Percentiles rank a stretch among this genome's conserved stretches.
Evolutionary conservation across 2,888 invertebrate genomes (phyloP).

Genomic region (Cyclophora albipunctata): DNA sequence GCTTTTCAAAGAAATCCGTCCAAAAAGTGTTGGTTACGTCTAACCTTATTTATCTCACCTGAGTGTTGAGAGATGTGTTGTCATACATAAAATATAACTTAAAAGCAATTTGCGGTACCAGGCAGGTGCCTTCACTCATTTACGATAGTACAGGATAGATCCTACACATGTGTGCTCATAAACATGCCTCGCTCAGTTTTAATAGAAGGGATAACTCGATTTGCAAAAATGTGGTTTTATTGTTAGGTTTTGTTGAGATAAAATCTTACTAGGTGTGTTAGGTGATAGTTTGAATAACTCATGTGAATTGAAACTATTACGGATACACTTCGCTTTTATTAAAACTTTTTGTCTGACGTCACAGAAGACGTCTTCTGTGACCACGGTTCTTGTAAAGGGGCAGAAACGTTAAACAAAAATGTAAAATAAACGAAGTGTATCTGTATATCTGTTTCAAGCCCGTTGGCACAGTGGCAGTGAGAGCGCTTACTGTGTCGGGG

Average conservation of each 20-base stretch:
- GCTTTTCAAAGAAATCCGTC: too few relatives aligned
- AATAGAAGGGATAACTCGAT: neutral
- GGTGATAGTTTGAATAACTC: too few relatives aligned
- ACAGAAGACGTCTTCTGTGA: too few relatives aligned
- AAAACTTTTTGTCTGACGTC: too few relatives aligned
- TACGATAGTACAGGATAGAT: conserved; percentile 8
- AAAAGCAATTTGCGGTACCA: conserved; percentile 20
- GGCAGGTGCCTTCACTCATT: conserved; percentile 22
- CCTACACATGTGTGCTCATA: conserved; percentile 1
- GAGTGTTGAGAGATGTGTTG: conserved; percentile 19
- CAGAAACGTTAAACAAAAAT: too few relatives aligned
- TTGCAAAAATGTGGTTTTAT: conserved; percentile 1
- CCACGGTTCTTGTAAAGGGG: too few relatives aligned
- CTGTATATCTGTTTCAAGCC: too few relatives aligned
- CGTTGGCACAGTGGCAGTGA: too few relatives aligned
- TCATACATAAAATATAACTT: conserved; percentile 35
- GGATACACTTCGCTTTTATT: too few relatives aligned
- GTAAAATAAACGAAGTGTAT: too few relatives aligned
- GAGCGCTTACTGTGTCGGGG: too few relatives aligned
- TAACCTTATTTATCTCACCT: neutral
- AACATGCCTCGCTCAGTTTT: neutral
- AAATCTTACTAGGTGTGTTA: conserved; percentile 2
- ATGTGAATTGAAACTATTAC: too few relatives aligned
- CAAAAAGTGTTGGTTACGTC: neutral
- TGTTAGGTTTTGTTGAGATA: neutral